Evolutionary conservation across 2,113 vertebrate species (phyloP).

Genomic region (Dermatemys mawii): DNA sequence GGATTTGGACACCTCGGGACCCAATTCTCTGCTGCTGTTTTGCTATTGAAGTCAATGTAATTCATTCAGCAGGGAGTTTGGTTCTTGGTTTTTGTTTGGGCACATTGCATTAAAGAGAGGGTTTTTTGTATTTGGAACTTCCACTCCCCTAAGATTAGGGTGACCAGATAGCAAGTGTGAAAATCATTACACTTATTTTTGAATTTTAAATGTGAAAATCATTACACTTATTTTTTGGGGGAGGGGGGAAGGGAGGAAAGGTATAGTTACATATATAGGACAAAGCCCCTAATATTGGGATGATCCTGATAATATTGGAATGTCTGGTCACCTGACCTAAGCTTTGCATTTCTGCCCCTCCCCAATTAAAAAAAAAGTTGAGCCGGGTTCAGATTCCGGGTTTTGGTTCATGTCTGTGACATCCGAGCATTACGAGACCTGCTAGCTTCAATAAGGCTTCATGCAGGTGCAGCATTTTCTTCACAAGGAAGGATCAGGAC

Average conservation of each 20-base stretch:
- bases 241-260: no score
- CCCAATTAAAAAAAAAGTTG: not conserved
- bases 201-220: no score
- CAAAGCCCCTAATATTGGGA: no score
- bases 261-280: no score
- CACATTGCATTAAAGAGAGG: not conserved
- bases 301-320: no score
- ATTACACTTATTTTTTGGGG: no score
- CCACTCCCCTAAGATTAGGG: not conserved
- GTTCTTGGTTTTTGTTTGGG: not conserved
- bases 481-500: not conserved
- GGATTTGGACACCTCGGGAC: not conserved
- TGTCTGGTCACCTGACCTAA: not conserved
- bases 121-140: not conserved
- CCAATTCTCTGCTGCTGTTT: not conserved
- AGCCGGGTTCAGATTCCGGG: not conserved
- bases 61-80: not conserved
- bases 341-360: not conserved
- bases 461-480: not conserved
- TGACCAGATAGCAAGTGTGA: no score
- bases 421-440: not conserved
- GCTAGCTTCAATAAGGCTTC: not conserved
- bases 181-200: no score
- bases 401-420: not conserved
- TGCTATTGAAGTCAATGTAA: not conserved